Percentiles rank a stretch among this genome's conserved stretches.
Evolutionary conservation across 2,113 vertebrate species (phyloP).

Genomic region (Mustela nigripes): DNA sequence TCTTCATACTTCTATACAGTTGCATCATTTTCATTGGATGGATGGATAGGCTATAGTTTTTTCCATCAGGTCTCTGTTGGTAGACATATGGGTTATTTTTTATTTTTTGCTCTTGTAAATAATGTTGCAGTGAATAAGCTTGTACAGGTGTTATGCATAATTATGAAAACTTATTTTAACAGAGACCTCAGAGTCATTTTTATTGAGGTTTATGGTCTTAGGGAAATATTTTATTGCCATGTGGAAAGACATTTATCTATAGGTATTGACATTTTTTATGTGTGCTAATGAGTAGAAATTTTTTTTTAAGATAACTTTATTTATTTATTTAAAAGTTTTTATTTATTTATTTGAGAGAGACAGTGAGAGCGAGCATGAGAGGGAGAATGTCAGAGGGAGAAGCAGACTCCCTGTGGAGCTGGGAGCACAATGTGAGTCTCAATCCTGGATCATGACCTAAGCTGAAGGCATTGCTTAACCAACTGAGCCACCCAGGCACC

Average conservation of each 20-base stretch:
- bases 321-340: no score
- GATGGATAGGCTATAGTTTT: not conserved
- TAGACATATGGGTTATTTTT: not conserved
- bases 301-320: not conserved
- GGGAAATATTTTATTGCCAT: conserved; percentile 28
- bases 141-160: not conserved
- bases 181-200: conserved; percentile 28
- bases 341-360: no score
- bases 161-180: not conserved
- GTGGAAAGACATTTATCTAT: not conserved
- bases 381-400: no score
- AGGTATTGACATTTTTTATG: not conserved
- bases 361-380: no score
- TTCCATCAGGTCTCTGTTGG: not conserved
- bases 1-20: not conserved
- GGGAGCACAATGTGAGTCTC: no score
- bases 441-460: no score
- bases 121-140: not conserved
- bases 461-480: no score
- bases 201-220: not conserved
- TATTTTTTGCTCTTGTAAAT: conserved; percentile 12
- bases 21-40: not conserved
- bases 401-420: no score
- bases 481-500: no score
- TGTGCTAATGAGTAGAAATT: not conserved